These are phyloP conservation scores for Embiotoca jacksoni DNA, from an alignment of 2,113 vertebrate species.

Conservation along the genomic window DNA sequence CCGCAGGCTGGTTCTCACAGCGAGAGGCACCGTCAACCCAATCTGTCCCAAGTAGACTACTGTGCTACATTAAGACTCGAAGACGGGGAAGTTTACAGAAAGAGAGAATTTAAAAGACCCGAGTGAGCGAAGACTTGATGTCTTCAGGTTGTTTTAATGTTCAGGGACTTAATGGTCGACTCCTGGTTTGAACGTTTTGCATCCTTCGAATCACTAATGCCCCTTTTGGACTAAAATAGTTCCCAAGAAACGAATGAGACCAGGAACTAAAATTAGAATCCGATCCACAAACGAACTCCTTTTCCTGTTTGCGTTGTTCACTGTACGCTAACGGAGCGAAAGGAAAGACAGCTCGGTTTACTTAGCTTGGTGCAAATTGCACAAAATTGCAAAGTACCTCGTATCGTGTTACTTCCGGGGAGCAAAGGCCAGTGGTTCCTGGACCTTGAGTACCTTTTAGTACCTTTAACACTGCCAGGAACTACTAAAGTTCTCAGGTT, in stretches of 20 bases:
- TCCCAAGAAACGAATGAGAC: neutral
- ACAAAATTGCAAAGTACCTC: too few species aligned
- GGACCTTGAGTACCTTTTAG: neutral
- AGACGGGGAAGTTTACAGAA: neutral
- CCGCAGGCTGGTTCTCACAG: neutral
- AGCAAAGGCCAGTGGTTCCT: neutral
- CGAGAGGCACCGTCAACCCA: neutral
- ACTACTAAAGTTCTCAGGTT: too few species aligned
- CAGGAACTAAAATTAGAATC: neutral
- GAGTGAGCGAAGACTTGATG: neutral
- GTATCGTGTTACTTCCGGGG: too few species aligned
- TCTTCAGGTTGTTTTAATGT: neutral
- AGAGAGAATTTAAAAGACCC: neutral
- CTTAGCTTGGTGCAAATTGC: too few species aligned
- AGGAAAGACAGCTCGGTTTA: neutral
- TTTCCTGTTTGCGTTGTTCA: too few species aligned
- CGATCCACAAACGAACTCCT: neutral
- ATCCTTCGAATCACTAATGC: too few species aligned
- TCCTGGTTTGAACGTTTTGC: too few species aligned
- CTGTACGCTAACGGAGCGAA: neutral
- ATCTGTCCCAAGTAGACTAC: neutral
- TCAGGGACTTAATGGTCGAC: too few species aligned
- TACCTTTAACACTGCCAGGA: too few species aligned
- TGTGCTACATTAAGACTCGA: neutral
- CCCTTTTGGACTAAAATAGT: too few species aligned